A percentile compares a stretch with the other conserved stretches of the same genome.
Evolutionary conservation across 1,140 invertebrate species (phyloP).

Genomic region (Megalopta genalis): DNA sequence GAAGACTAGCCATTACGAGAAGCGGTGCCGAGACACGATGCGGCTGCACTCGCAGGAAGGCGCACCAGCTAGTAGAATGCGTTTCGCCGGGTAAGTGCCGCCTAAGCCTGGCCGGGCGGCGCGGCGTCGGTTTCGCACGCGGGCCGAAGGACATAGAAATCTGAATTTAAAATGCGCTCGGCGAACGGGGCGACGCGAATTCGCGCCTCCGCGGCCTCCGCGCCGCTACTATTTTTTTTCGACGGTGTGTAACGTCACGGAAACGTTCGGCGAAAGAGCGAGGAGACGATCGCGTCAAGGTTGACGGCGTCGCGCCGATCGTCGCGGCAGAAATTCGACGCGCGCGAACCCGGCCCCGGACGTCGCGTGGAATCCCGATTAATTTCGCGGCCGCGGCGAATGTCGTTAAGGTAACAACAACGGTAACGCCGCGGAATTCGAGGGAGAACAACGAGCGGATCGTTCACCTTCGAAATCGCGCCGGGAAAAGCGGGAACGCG

Average conservation of each 20-base stretch:
- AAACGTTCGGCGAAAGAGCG: constrained; percentile 9
- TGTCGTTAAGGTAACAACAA: constrained; percentile 44
- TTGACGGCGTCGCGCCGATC: constrained; percentile 18
- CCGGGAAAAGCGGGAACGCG: no score
- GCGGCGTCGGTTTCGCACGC: neutral
- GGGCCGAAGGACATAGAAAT: neutral
- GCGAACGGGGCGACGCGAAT: neutral
- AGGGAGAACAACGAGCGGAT: constrained; percentile 32
- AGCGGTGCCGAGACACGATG: constrained; percentile 33
- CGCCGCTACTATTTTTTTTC: neutral
- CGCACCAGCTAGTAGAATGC: neutral
- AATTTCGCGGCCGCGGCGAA: constrained; percentile 32
- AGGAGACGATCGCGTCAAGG: constrained; percentile 9
- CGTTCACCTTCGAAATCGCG: neutral
- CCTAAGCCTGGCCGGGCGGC: no score
- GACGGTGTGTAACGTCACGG: neutral
- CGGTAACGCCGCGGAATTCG: constrained; percentile 37
- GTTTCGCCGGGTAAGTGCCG: neutral
- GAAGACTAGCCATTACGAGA: constrained; percentile 44
- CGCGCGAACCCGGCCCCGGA: constrained; percentile 45
- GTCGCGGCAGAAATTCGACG: constrained; percentile 22
- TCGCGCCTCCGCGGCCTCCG: neutral
- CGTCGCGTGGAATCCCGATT: constrained; percentile 45
- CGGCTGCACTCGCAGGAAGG: constrained; percentile 14
- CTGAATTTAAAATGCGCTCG: neutral